A percentile compares a stretch with the other conserved stretches of the same genome.
Evolutionary conservation across 2,797 vertebrate species (phyloP).

Genomic region (Schizopygopsis malacanthus): DNA sequence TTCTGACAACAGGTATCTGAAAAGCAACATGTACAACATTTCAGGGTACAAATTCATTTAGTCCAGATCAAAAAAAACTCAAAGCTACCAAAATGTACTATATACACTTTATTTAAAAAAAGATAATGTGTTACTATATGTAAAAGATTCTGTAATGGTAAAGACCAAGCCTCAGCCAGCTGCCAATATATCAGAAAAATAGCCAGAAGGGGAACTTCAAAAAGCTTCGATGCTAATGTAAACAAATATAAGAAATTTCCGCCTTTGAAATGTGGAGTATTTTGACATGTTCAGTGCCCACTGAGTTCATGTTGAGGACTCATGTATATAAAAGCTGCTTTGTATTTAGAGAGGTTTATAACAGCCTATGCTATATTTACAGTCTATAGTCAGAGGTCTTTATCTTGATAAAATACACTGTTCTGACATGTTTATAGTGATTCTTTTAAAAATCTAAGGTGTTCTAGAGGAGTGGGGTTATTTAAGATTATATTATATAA

Average conservation of each 20-base stretch:
- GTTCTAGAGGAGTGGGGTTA: conserved; percentile 7
- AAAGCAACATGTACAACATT: conserved; percentile 52
- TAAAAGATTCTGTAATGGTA: conserved; percentile 12
- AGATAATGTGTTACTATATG: conserved; percentile 20
- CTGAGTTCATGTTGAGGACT: neutral
- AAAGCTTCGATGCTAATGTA: neutral
- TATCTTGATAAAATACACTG: conserved; percentile 24
- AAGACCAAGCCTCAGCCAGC: conserved; percentile 39
- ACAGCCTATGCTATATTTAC: conserved; percentile 34
- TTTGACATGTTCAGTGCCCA: neutral
- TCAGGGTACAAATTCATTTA: conserved; percentile 9
- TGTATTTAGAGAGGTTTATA: conserved; percentile 4
- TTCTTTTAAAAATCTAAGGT: neutral
- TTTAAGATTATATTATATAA: conserved; percentile 24
- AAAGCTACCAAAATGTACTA: conserved; percentile 27
- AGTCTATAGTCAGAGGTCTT: conserved; percentile 38
- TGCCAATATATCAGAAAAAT: conserved; percentile 45
- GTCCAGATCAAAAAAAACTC: conserved; percentile 18
- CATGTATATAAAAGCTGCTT: conserved; percentile 35
- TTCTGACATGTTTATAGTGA: conserved; percentile 32
- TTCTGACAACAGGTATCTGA: conserved; percentile 57
- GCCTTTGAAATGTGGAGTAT: conserved; percentile 17
- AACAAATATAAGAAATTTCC: conserved; percentile 25
- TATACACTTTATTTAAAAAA: conserved; percentile 47
- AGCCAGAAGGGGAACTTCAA: neutral